Evolutionary conservation across 2,113 vertebrate species (phyloP).

Genomic region (Alaudala cheleensis): DNA sequence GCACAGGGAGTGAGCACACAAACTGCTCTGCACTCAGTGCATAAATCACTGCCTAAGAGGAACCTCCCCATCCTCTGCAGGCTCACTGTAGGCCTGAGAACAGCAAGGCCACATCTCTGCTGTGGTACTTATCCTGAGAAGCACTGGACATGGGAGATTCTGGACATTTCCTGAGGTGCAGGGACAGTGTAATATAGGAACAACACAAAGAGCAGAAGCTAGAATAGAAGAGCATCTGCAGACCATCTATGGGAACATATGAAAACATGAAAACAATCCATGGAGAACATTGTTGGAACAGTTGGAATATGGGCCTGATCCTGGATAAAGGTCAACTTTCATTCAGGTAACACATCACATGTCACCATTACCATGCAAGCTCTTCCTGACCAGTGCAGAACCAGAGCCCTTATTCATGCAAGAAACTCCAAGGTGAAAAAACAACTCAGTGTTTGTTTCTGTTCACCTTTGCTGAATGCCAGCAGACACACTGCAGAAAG

Average conservation of each 20-base stretch:
- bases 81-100: not conserved
- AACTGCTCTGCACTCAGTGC: accelerated
- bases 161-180: not conserved
- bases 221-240: not conserved
- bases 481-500: not conserved
- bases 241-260: not conserved
- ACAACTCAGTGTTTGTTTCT: not conserved
- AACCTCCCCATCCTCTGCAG: not conserved
- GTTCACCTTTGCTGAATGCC: not conserved
- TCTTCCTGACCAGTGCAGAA: not conserved
- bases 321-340: not conserved
- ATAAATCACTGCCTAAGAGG: not conserved
- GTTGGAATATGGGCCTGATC: not conserved
- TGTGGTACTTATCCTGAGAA: not conserved
- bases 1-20: not conserved
- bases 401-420: not conserved
- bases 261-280: not conserved
- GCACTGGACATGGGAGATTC: not conserved
- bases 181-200: accelerated
- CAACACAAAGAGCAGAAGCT: not conserved
- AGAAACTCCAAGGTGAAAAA: not conserved
- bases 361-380: too few species aligned
- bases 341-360: not conserved
- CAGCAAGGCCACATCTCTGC: not conserved
- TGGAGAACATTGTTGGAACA: accelerated